Percentiles rank a stretch among this genome's conserved stretches.
Conservation (phyloP, 2,888 invertebrate genomes). For the Sepioteuthis lessoniana region DNA sequence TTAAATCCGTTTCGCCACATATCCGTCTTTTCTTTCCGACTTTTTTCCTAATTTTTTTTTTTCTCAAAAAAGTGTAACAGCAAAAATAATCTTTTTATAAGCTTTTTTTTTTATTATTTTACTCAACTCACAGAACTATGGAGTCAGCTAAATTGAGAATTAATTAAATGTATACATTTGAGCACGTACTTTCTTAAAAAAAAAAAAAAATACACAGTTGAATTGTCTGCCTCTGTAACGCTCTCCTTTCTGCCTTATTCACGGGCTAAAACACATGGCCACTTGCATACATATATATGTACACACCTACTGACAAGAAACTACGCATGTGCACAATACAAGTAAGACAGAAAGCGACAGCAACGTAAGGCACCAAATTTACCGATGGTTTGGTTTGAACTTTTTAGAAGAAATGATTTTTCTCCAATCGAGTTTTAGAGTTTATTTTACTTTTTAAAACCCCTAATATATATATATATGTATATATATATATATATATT, state of each 20-base stretch:
- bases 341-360: neutral
- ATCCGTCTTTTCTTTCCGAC: neutral
- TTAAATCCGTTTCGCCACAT: neutral
- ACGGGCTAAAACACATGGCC: constrained; percentile 7
- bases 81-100: neutral
- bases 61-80: neutral
- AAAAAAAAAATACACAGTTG: neutral
- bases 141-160: neutral
- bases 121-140: neutral
- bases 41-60: too few relatives aligned
- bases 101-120: neutral
- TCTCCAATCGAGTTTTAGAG: neutral
- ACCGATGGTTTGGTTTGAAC: neutral
- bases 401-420: neutral
- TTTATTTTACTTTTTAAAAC: neutral
- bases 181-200: neutral
- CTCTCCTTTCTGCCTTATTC: neutral
- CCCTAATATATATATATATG: neutral
- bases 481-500: neutral
- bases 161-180: neutral
- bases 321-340: neutral
- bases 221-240: neutral
- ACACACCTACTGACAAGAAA: neutral
- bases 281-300: neutral
- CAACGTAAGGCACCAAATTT: neutral